These are phyloP conservation scores for Monarcha castaneiventris DNA, from an alignment of 2,113 vertebrate genomes.

Conservation along the genomic window DNA sequence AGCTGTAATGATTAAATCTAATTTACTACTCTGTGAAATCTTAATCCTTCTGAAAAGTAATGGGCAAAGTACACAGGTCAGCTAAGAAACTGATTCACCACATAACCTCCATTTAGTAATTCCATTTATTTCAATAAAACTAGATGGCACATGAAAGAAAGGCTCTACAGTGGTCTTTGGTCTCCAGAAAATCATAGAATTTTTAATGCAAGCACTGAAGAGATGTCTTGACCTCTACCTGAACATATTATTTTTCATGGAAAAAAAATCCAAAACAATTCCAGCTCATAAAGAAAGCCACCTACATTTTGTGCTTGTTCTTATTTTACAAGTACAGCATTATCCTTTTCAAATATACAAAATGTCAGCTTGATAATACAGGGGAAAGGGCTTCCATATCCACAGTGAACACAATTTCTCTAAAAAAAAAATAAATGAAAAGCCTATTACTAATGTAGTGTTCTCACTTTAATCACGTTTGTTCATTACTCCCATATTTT, in stretches of 20 bases:
- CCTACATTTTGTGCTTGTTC: background rate
- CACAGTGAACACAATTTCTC: conserved; percentile 1
- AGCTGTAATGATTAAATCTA: conserved; percentile 25
- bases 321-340: background rate
- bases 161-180: background rate
- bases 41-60: conserved; percentile 24
- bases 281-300: background rate
- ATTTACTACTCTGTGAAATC: conserved; percentile 18
- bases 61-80: conserved; percentile 4
- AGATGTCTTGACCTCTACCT: conserved; percentile 3
- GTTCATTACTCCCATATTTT: conserved; percentile 61
- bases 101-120: conserved; percentile 34
- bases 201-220: conserved; percentile 24
- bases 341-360: conserved; percentile 25
- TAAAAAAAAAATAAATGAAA: conserved; percentile 29
- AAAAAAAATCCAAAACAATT: conserved; percentile 14
- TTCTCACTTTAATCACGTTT: conserved; percentile 48
- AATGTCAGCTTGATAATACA: conserved; percentile 38
- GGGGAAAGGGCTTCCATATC: background rate
- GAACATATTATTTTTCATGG: background rate
- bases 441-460: conserved; percentile 1
- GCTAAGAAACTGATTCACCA: conserved; percentile 34
- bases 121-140: conserved; percentile 50
- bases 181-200: conserved; percentile 2
- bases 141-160: background rate